These are phyloP conservation scores for Pachycephus smyrnensis DNA, from an alignment of 2,888 invertebrate genomes.

Conservation along the genomic window DNA sequence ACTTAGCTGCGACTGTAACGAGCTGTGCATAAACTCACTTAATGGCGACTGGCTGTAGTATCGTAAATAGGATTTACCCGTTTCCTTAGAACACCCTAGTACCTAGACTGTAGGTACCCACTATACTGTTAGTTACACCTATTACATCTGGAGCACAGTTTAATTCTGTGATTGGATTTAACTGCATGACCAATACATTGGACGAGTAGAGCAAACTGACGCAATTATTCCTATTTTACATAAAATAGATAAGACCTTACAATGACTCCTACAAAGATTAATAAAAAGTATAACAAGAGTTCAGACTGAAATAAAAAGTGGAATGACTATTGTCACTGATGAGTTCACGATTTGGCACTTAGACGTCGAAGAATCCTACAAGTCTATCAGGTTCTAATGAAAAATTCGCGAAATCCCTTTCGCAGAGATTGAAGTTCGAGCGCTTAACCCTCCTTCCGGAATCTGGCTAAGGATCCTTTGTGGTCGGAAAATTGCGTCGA, in stretches of 20 bases:
- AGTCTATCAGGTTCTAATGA: neutral
- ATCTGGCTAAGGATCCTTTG: neutral
- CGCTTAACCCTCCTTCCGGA: neutral
- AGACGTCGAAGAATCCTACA: neutral
- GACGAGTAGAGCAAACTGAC: neutral
- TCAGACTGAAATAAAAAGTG: neutral
- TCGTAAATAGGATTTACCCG: neutral
- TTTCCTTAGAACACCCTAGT: neutral
- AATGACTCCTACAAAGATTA: neutral
- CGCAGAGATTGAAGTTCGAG: neutral
- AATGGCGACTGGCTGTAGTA: neutral
- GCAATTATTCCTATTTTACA: neutral
- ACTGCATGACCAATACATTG: neutral
- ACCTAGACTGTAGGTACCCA: neutral
- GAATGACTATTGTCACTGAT: neutral
- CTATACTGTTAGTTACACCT: neutral
- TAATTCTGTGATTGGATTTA: neutral
- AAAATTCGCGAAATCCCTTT: neutral
- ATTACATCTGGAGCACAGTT: neutral
- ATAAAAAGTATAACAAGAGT: neutral
- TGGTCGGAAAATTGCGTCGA: slow-evolving; percentile 1
- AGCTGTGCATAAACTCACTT: slow-evolving; percentile 17
- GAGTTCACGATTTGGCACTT: neutral
- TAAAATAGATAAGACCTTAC: neutral
- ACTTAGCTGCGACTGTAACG: slow-evolving; percentile 19